Base-by-base conservation (phyloP, 2,888 invertebrate species). In the Autographa pulchrina region DNA sequence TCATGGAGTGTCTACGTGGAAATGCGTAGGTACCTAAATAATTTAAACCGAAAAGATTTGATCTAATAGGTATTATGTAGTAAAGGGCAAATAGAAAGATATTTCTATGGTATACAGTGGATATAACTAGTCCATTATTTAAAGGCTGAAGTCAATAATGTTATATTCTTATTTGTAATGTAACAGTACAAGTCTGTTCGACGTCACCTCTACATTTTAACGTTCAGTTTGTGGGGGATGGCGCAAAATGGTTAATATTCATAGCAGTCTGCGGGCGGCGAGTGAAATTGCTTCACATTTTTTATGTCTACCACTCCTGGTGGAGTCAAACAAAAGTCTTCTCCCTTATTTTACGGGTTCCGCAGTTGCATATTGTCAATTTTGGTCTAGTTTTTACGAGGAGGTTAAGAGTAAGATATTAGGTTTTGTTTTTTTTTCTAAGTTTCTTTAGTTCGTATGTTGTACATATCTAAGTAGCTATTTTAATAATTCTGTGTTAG, bases 271-370 rank as follows among this genome's bases (percentile, higher is more conserved):
- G 92, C 89, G 92, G 92, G 92, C 90, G 89, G 89, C 90, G 89
- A 92, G 91, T 92, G 92, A 90, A 93, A 94, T 94, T 94, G 94
- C 92, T 90, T 91, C 93, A 91, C 92, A 93, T 94, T 94, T 94
- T 94, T 94, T 94, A 94, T 90, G 89, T 91, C 89, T 88, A 81
- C 87, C 83, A 78, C 72, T 84, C 78, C 72, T 69, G 81, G 75
- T 65, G 85, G 81, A 83, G 86, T 86, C 86, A 90, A 82, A 82
- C 82, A 80, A 89, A 90, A 85, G 80, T 79, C 80, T 84, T 77
- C 75, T 75, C 66, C 77, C 65, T 70, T 68, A 72, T 62, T 78
- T 71, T 64, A 70, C 43, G 67, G 52, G 67, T 78, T 70, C 74
- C 48, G 74, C 64, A 58, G 54, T 48, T 11, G 9, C 35, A 60